Evolutionary conservation across 2,113 vertebrate species (phyloP), one percentile per base, ranked within the genome.

Genomic region (Nothocercus nigrocapillus): DNA sequence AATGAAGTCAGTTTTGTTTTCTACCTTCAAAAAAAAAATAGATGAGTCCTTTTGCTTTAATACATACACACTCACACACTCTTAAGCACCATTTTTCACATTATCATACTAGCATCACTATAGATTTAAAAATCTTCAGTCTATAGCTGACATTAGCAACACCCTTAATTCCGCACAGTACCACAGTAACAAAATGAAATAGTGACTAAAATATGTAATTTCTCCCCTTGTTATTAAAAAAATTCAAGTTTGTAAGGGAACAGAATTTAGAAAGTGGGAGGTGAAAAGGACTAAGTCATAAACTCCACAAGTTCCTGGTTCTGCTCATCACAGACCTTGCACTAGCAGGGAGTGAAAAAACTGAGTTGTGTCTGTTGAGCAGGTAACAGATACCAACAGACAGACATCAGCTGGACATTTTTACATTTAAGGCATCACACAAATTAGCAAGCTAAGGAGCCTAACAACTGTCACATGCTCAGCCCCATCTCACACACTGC

Each of bases 61-160:
- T 89, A 96, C 74, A 95, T 93, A 90, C 90, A 92, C n/a, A n/a
- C n/a, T n/a, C 92, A 96, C 87, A 89, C 90, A 89, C 72, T 75
- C 96, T 96, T 95, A 95, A 97, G 95, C 94, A 95, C 93, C 27
- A 73, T 92, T 91, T 96, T 91, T 77, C 85, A 81, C 87, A 75
- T 86, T 79, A 87, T 88, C 92, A 96, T 93, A 95, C 95, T 94
- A 93, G 92, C 89, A 97, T 36, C 54, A 30, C 84, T 85, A 94
- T 54, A 96, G 76, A 90, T 56, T 82, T 92, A 90, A 84, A 85
- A 92, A 93, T 73, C 61, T 56, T 17, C 54, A 14, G 44, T 88
- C 88, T 92, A 67, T 78, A 95, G 86, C 69, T 64, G 72, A 75
- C 54, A 86, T 93, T 72, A 92, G 83, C 77, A 94, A 96, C 89